phyloP scores from a whole-genome alignment of 2,797 vertebrate genomes.

The Myoxocephalus aenaeus region DNA sequence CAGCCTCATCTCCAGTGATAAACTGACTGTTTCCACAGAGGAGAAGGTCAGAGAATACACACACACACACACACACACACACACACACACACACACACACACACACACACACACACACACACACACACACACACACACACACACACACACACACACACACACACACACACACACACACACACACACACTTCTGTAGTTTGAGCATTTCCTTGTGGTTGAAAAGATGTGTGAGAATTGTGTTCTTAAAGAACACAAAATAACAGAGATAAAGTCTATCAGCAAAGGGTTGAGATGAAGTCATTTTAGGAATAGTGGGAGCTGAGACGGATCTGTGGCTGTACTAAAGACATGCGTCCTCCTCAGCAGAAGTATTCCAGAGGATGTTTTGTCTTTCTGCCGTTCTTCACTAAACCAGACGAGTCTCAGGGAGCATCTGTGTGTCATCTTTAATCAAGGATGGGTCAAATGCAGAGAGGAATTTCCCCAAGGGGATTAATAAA shows the following conservation, averaged over 20 bases:
- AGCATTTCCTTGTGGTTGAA: background rate
- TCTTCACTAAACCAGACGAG: slow-evolving; percentile 16
- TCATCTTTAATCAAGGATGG: no score
- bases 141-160: no score
- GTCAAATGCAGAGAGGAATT: no score
- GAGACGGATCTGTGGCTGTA: background rate
- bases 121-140: background rate
- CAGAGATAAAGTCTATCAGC: background rate
- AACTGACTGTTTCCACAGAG: slow-evolving; percentile 95
- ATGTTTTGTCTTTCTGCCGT: slow-evolving; percentile 4
- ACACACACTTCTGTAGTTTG: no score
- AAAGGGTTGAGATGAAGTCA: background rate
- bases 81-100: background rate
- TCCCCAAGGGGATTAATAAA: no score
- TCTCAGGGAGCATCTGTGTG: slow-evolving; percentile 43
- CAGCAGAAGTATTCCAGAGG: slow-evolving; percentile 10
- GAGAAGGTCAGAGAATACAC: slow-evolving; percentile 88
- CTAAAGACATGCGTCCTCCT: rapidly evolving
- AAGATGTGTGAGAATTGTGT: background rate
- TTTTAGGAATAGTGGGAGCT: background rate
- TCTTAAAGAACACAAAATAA: background rate
- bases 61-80: no score
- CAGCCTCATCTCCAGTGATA: slow-evolving; percentile 96
- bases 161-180: background rate
- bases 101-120: background rate